Evolutionary conservation across 2,888 invertebrate genomes (phyloP), one percentile per base, ranked within the genome.

Genomic region (Idaea aversata): DNA sequence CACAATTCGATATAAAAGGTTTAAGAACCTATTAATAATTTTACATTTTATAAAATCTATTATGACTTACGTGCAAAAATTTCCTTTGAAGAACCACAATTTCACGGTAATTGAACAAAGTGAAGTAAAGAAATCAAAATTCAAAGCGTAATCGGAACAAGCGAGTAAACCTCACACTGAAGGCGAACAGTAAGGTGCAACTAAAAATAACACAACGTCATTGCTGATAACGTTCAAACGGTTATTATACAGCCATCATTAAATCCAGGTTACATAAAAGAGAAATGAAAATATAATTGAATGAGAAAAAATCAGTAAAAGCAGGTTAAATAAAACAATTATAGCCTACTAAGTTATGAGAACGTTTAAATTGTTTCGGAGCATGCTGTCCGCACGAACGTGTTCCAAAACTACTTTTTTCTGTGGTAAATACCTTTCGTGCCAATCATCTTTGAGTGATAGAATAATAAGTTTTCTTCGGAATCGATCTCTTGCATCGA

Each of bases 161-260:
- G 47, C 47, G 47, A 13, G 13, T 36, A 36, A 36, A 64, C 63
- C 63, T 65, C 47, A 47, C 47, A 59, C 58, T 63, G 61, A 68
- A 61, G 69, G 64, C 64, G 67, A 65, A 66, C 71, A 74, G 69
- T 76, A 76, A 75, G 75, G 69, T 67, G 57, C 72, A 70, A 64
- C 76, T 82, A 80, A 82, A 84, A 85, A 83, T 85, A 84, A 83
- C 79, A 75, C 75, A 76, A 74, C 80, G 82, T 81, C 80, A 83
- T 63, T 63, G 74, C 79, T 85, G 87, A 87, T 88, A 87, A 80
- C 65, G 70, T 70, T 73, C 76, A 75, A 72, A 75, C 76, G 67
- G 71, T 71, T 78, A 77, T 77, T 77, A 76, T 72, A 78, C 77
- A 75, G 73, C 70, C 70, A 69, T 75, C 74, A 72, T 82, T 81